Evolutionary conservation across 1,140 invertebrate species (phyloP).

Genomic region (Ditylenchus dipsaci): DNA sequence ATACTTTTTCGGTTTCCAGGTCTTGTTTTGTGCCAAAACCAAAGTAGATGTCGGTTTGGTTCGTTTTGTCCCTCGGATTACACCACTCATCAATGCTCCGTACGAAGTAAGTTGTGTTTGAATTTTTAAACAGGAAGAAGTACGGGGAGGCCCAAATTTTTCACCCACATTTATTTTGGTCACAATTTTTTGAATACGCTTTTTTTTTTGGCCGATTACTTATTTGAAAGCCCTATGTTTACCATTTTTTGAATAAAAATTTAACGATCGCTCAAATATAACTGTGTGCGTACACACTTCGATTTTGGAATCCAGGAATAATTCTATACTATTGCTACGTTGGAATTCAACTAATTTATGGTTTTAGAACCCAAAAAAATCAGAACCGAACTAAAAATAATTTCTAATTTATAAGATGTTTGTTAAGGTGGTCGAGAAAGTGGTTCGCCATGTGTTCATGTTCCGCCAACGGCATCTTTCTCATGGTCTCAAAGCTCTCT

Average conservation of each 20-base stretch:
- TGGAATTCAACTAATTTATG: too few relatives aligned
- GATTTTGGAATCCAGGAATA: too few relatives aligned
- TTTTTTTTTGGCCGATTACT: neutral
- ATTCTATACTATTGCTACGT: too few relatives aligned
- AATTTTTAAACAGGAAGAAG: neutral
- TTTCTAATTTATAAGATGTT: neutral
- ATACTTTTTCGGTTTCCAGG: neutral
- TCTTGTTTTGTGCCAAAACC: conserved; percentile 6
- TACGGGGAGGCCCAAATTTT: too few relatives aligned
- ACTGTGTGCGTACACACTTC: too few relatives aligned
- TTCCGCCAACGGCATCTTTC: neutral
- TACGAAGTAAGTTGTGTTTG: conserved; percentile 1
- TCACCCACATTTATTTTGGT: too few relatives aligned
- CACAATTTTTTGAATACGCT: neutral
- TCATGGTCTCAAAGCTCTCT: neutral
- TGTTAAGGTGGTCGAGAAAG: neutral
- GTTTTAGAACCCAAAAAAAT: too few relatives aligned
- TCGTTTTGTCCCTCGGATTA: neutral
- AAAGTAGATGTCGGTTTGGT: conserved; percentile 6
- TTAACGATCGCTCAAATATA: too few relatives aligned
- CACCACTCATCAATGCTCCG: conserved; percentile 1
- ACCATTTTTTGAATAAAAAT: too few relatives aligned
- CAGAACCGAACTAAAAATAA: too few relatives aligned
- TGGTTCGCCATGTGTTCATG: neutral
- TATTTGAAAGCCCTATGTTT: too few relatives aligned